Conservation (phyloP, 2,888 invertebrate genomes). For the Laspeyria flexula region DNA sequence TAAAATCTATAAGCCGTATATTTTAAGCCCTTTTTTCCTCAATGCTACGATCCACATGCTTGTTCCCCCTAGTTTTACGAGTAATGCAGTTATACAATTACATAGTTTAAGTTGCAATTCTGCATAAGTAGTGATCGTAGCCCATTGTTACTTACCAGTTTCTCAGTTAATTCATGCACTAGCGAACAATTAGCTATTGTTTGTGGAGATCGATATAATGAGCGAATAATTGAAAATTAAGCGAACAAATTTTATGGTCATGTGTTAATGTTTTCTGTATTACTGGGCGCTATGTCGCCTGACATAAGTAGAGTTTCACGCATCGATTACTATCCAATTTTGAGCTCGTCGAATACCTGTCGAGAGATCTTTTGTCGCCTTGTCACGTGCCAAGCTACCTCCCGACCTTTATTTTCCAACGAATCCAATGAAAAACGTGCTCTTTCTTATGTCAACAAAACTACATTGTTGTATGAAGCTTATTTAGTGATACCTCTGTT, state of each 20-base stretch:
- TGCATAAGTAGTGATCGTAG: constrained; percentile 37
- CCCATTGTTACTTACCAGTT: constrained; percentile 39
- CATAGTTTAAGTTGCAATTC: constrained; percentile 38
- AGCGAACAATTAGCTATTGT: constrained; percentile 47
- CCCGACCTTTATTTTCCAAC: constrained; percentile 62
- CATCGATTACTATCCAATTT: constrained; percentile 83
- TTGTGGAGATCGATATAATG: constrained; percentile 40
- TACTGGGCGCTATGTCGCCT: constrained; percentile 36
- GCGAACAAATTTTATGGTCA: constrained; percentile 33
- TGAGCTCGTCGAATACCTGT: constrained; percentile 75
- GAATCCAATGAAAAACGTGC: constrained; percentile 65
- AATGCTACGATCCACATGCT: constrained; percentile 14
- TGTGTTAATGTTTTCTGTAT: constrained; percentile 24
- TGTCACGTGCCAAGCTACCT: constrained; percentile 70
- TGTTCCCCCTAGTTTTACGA: constrained; percentile 23
- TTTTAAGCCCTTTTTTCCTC: not conserved
- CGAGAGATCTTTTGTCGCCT: constrained; percentile 76
- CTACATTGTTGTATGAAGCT: constrained; percentile 46
- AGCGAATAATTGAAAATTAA: constrained; percentile 42
- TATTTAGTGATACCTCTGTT: constrained; percentile 42
- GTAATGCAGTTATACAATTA: constrained; percentile 24
- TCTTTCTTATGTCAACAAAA: constrained; percentile 59
- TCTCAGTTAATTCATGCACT: constrained; percentile 39
- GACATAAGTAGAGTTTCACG: constrained; percentile 66
- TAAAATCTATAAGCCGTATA: not conserved